Conservation (phyloP, 2,113 vertebrate genomes). For the Cyphotilapia sp. region DNA sequence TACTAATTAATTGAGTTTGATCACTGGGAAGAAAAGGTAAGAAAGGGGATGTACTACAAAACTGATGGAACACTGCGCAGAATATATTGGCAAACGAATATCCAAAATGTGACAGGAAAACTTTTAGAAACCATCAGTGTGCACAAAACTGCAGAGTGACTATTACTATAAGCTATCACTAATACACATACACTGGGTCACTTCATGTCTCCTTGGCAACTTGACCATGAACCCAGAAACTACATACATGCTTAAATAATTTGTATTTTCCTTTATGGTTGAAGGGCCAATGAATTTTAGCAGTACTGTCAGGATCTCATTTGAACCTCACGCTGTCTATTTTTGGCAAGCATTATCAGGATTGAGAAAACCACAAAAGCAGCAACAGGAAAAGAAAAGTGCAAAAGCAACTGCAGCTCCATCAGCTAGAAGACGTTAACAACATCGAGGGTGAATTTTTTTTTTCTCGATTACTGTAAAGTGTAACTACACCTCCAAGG, state of each 20-base stretch:
- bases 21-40: not conserved
- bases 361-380: not conserved
- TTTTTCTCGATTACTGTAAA: not conserved
- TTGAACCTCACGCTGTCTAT: not conserved
- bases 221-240: not conserved
- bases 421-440: not conserved
- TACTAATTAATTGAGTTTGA: not conserved
- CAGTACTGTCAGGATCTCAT: not conserved
- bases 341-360: not conserved
- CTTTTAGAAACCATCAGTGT: not conserved
- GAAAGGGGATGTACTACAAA: not conserved
- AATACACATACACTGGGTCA: not conserved
- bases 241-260: not conserved
- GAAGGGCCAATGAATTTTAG: not conserved
- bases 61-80: not conserved
- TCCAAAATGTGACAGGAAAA: not conserved
- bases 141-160: not conserved
- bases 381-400: not conserved
- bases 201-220: not conserved
- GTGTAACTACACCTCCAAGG: slow-evolving; percentile 3
- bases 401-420: not conserved
- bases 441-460: not conserved
- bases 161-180: not conserved
- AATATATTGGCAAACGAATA: not conserved
- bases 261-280: not conserved